A percentile compares a stretch with the other conserved stretches of the same genome.
These are phyloP conservation scores for Eptatretus burgeri DNA, from an alignment of 2,113 vertebrate genomes.

Conservation along the genomic window DNA sequence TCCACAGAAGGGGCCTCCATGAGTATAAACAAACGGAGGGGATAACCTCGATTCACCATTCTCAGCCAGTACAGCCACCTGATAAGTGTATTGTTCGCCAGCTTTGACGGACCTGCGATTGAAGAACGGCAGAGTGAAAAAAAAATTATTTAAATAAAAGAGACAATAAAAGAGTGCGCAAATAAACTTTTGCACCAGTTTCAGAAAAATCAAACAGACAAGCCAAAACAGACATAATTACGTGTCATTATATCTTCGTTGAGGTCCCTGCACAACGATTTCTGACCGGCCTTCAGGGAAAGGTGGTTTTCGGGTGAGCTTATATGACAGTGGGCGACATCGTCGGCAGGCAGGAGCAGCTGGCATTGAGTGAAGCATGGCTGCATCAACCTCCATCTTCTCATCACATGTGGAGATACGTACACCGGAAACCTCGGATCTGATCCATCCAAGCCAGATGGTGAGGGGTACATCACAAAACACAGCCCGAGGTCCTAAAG, in stretches of 20 bases:
- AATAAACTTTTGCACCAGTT: neutral
- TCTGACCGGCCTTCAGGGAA: conserved; percentile 19
- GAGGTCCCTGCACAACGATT: conserved; percentile 13
- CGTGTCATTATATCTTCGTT: conserved; percentile 36
- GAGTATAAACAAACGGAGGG: conserved; percentile 29
- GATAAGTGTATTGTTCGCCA: conserved; percentile 39
- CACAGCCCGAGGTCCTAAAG: conserved; percentile 36
- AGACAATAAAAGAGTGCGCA: neutral
- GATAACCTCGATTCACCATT: conserved; percentile 32
- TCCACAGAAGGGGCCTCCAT: conserved; percentile 44
- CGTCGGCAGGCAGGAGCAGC: conserved; percentile 28
- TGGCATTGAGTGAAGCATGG: conserved; percentile 37
- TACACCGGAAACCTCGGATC: conserved; percentile 27
- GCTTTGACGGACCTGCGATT: conserved; percentile 28
- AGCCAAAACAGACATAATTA: neutral
- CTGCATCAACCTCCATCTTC: conserved; percentile 66
- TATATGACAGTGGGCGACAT: conserved; percentile 37
- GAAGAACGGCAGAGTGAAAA: neutral
- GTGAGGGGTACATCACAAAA: conserved; percentile 69
- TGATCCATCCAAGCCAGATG: conserved; percentile 23
- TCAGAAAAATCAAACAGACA: neutral
- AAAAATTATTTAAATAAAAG: neutral
- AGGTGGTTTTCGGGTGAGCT: conserved; percentile 29
- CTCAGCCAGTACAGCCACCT: conserved; percentile 33
- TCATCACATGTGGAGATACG: conserved; percentile 68